These are phyloP conservation scores for Phasia obesa DNA, from an alignment of 2,888 invertebrate species.

Conservation along the genomic window DNA sequence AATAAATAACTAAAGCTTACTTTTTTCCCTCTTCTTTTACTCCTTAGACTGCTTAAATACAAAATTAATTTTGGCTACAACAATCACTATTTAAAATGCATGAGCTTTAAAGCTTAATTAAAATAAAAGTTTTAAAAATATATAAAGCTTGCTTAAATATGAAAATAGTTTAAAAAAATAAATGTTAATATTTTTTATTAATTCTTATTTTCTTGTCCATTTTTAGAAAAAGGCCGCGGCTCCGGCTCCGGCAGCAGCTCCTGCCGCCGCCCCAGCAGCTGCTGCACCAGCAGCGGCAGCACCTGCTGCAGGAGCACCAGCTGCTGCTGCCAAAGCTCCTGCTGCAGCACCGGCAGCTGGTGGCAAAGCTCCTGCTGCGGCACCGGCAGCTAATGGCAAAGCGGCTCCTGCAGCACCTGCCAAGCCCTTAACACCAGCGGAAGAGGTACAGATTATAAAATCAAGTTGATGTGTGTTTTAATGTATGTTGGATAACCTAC, in stretches of 20 bases:
- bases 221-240: constrained; percentile 79
- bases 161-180: too few species aligned
- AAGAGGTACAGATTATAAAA: constrained; percentile 61
- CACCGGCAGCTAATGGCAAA: constrained; percentile 54
- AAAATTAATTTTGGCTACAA: constrained; percentile 28
- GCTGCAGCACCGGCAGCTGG: constrained; percentile 71
- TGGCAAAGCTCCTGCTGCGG: constrained; percentile 68
- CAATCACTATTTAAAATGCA: constrained; percentile 14
- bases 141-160: constrained; percentile 9
- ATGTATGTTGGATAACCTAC: constrained; percentile 34
- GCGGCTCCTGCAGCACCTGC: too few species aligned
- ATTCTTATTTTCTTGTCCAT: constrained; percentile 13
- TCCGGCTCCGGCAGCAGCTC: constrained; percentile 68
- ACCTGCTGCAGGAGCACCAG: constrained; percentile 71
- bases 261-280: constrained; percentile 67
- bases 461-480: constrained; percentile 2
- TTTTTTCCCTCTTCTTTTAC: constrained; percentile 33
- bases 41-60: constrained; percentile 36
- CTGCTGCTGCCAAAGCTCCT: constrained; percentile 56
- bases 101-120: constrained; percentile 50
- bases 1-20: constrained; percentile 40
- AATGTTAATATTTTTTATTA: constrained; percentile 4
- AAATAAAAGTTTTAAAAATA: neutral
- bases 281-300: constrained; percentile 73
- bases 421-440: constrained; percentile 30